Evolutionary conservation across 1,140 invertebrate genomes (phyloP).

Genomic region (Heterodera carotae): DNA sequence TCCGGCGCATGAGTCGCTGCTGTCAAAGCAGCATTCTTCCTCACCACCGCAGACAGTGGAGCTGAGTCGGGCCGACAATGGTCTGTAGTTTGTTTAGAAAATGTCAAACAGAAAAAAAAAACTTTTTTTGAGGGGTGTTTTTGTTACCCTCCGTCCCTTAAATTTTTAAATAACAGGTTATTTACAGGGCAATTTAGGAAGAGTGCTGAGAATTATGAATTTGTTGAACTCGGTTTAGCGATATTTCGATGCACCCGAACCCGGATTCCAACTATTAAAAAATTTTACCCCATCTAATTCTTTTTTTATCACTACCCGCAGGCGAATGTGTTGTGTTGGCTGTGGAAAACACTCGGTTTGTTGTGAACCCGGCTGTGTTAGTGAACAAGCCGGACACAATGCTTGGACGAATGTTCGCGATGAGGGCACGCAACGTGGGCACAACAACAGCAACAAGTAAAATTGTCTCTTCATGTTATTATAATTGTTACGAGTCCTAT

Average conservation of each 20-base stretch:
- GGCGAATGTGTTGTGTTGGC: constrained; percentile 58
- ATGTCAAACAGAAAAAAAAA: constrained; percentile 16
- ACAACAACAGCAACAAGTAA: background rate
- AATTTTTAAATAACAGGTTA: no score
- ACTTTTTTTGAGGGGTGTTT: no score
- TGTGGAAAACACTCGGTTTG: constrained; percentile 63
- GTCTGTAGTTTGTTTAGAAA: constrained; percentile 34
- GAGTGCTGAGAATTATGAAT: no score
- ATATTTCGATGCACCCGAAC: no score
- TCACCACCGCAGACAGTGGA: constrained; percentile 60
- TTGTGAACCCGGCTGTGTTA: constrained; percentile 60
- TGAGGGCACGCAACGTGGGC: constrained; percentile 34
- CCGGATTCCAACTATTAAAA: no score
- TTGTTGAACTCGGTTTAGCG: no score
- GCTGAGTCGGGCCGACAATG: constrained; percentile 55
- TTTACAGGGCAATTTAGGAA: no score
- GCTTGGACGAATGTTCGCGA: constrained; percentile 62
- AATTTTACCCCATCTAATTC: background rate
- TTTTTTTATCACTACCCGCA: constrained; percentile 36
- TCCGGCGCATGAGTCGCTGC: constrained; percentile 61
- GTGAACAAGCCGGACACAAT: constrained; percentile 63
- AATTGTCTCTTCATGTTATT: no score
- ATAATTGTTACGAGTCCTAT: no score
- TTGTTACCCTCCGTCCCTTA: no score
- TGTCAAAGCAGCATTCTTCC: constrained; percentile 44